phyloP scores from a whole-genome alignment of 1,140 invertebrate species.

The Agraylea sexmaculata region DNA sequence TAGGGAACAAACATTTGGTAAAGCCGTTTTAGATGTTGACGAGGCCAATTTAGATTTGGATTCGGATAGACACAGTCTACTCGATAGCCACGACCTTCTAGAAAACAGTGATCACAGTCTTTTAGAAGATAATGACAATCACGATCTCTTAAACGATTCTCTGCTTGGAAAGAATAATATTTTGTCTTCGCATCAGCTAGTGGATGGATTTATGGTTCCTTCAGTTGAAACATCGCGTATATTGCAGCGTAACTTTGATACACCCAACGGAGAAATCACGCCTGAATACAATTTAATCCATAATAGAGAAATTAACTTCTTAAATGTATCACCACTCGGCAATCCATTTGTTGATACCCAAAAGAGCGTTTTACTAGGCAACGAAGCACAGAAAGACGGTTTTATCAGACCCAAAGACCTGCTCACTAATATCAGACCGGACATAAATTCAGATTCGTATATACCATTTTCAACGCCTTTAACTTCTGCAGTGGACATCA shows the following conservation, averaged over 20 bases:
- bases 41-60: slow-evolving; percentile 32
- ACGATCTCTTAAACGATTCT: slow-evolving; percentile 31
- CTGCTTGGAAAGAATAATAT: slow-evolving; percentile 32
- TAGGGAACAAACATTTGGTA: slow-evolving; percentile 2
- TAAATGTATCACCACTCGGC: too few relatives aligned
- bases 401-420: slow-evolving; percentile 3
- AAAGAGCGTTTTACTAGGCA: slow-evolving; percentile 2
- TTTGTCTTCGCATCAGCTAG: slow-evolving; percentile 26
- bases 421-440: too few relatives aligned
- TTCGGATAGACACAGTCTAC: slow-evolving; percentile 36
- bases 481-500: too few relatives aligned
- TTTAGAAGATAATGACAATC: slow-evolving; percentile 31
- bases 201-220: slow-evolving; percentile 31
- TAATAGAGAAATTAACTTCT: too few relatives aligned
- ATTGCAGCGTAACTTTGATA: too few relatives aligned
- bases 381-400: background rate
- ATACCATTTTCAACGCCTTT: too few relatives aligned
- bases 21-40: background rate
- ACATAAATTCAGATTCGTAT: too few relatives aligned
- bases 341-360: too few relatives aligned
- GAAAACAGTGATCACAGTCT: slow-evolving; percentile 36
- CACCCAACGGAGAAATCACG: too few relatives aligned
- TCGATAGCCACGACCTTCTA: slow-evolving; percentile 35
- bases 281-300: too few relatives aligned
- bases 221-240: slow-evolving; percentile 27